Conservation (phyloP, 1,140 invertebrate genomes). For the Lanistes nyassanus region DNA sequence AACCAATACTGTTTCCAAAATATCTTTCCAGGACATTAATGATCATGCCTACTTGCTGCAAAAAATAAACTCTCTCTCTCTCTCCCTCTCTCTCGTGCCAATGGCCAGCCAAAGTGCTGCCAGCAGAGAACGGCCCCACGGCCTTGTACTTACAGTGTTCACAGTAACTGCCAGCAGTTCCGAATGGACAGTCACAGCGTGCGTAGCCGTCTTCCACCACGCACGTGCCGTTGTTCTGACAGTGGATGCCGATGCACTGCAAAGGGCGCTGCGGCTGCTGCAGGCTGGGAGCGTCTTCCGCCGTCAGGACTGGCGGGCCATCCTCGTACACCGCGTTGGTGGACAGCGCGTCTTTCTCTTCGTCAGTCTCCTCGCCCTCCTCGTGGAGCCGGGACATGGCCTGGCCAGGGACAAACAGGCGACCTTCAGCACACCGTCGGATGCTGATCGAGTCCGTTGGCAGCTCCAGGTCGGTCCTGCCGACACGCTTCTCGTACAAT, state of each 20-base stretch:
- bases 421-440: too few relatives aligned
- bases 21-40: too few relatives aligned
- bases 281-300: background rate
- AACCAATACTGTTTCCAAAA: too few relatives aligned
- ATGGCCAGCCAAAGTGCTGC: too few relatives aligned
- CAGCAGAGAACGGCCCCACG: too few relatives aligned
- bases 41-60: too few relatives aligned
- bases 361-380: background rate
- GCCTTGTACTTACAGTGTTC: conserved; percentile 55
- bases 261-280: background rate
- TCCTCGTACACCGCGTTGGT: background rate
- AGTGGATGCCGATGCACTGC: conserved; percentile 49
- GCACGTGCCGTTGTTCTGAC: conserved; percentile 51
- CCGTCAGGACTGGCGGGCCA: background rate
- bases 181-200: conserved; percentile 52
- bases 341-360: background rate
- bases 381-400: conserved; percentile 7
- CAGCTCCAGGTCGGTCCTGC: too few relatives aligned
- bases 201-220: conserved; percentile 37
- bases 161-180: conserved; percentile 45
- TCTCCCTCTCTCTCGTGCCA: too few relatives aligned
- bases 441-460: too few relatives aligned
- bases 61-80: too few relatives aligned
- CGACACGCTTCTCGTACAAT: too few relatives aligned
- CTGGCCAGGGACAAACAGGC: background rate